A percentile compares a stretch with the other conserved stretches of the same genome.
Conservation (phyloP, 2,113 vertebrate genomes). For the Heterochromis multidens region DNA sequence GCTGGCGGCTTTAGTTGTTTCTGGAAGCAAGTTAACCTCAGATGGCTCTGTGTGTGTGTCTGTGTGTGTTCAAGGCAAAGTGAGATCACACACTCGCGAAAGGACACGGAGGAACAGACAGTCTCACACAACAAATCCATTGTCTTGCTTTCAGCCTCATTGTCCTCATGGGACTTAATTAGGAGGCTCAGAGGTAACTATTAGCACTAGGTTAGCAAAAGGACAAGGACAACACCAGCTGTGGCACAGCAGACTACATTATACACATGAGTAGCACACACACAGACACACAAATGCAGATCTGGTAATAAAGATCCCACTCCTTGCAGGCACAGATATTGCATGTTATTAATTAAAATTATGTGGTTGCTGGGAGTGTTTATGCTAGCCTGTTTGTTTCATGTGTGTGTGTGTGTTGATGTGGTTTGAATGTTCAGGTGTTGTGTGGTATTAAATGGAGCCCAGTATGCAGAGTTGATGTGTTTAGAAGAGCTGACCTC, state of each 20-base stretch:
- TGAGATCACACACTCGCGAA: not conserved
- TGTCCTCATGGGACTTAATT: constrained; percentile 21
- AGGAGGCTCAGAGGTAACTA: constrained; percentile 12
- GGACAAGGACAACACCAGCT: constrained; percentile 20
- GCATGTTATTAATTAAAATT: not conserved
- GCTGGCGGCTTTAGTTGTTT: not conserved
- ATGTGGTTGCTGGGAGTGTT: not conserved
- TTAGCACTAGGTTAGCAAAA: constrained; percentile 13
- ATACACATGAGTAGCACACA: not conserved
- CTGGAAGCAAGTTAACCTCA: not conserved
- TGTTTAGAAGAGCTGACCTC: constrained; percentile 13
- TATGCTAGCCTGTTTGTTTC: not conserved
- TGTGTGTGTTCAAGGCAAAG: not conserved
- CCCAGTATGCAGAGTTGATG: not conserved
- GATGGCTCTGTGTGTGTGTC: not conserved
- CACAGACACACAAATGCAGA: not conserved
- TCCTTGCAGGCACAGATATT: not conserved
- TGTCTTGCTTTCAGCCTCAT: not conserved
- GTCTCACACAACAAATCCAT: not conserved
- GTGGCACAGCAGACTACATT: constrained; percentile 1
- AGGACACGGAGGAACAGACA: not conserved
- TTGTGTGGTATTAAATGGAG: not conserved
- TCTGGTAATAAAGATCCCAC: not conserved
- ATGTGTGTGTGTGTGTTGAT: not conserved
- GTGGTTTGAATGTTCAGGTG: not conserved